Evolutionary conservation across 1,140 invertebrate genomes (phyloP), one percentile per base, ranked within the genome.

Genomic region (Hestina assimilis): DNA sequence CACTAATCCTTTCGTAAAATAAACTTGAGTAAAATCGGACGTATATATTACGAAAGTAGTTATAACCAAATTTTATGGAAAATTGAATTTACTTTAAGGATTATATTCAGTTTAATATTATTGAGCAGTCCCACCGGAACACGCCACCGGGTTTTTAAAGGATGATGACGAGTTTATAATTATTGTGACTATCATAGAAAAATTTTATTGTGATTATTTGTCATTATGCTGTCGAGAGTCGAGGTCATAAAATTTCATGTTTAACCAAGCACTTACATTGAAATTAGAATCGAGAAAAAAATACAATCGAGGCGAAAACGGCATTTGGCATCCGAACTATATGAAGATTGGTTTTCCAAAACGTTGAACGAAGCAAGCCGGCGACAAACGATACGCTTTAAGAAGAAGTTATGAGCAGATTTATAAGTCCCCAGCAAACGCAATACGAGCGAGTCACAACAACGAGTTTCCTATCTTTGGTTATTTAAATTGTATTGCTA

Each of bases 261-360:
- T 24, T 40, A 31, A 51, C 56, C 46, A 59, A 59, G 35, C 56
- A 52, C 60, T 56, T 60, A 48, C 42, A 51, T 56, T 55, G 45
- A 53, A 63, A 63, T 45, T 59, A 45, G 59, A 60, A 55, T 62
- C 64, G 60, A 67, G 63, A 60, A 67, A 76, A 72, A 57, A 43
- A 38, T 46, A 54, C 66, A 71, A 66, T 69, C 55, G 60, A 69
- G 65, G 69, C 65, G 63, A 54, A 78, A 75, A 79, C 69, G 73
- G 58, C 70, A 77, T 80, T 85, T 85, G 80, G 78, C 79, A 82
- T 79, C 70, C 72, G 77, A 66, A 74, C 72, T 72, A 72, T 75
- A 85, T 75, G 74, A 72, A 80, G 75, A 85, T 83, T 80, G 79
- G 69, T 83, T 82, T 85, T 77, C 71, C 61, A 72, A 73, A 68